Conservation (phyloP, 2,113 vertebrate genomes). For the Peromyscus polionotus region DNA sequence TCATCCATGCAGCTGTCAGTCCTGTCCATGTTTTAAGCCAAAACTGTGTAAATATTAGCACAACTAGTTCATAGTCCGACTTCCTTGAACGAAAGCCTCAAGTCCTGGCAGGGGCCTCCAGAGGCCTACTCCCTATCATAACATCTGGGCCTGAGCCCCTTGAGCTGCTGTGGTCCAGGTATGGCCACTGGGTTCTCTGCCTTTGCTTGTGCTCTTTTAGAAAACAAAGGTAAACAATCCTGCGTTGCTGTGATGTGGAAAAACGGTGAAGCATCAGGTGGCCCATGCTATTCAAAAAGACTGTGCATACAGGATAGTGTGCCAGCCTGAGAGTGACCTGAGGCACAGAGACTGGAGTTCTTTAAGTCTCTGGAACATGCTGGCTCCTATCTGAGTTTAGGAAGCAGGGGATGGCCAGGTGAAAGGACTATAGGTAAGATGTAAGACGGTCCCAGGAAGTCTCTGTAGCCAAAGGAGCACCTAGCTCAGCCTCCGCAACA, state of each 20-base stretch:
- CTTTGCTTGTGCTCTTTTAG: neutral
- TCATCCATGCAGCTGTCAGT: conserved; percentile 25
- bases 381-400: neutral
- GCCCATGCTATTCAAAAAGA: neutral
- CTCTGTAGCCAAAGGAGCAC: neutral
- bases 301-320: neutral
- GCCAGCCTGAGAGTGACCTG: neutral
- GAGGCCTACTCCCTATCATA: neutral
- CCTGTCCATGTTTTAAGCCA: neutral
- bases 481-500: neutral
- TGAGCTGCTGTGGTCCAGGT: neutral
- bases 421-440: neutral
- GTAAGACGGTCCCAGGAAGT: neutral
- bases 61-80: conserved; percentile 74
- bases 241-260: neutral
- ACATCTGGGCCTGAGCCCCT: neutral
- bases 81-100: conserved; percentile 29
- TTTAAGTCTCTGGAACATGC: neutral
- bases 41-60: conserved; percentile 79
- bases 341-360: neutral
- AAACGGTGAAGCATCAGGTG: neutral
- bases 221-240: neutral
- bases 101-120: neutral
- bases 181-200: neutral
- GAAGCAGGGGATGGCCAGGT: neutral